phyloP scores from a whole-genome alignment of 2,113 vertebrate genomes.

The Odocoileus virginianus region DNA sequence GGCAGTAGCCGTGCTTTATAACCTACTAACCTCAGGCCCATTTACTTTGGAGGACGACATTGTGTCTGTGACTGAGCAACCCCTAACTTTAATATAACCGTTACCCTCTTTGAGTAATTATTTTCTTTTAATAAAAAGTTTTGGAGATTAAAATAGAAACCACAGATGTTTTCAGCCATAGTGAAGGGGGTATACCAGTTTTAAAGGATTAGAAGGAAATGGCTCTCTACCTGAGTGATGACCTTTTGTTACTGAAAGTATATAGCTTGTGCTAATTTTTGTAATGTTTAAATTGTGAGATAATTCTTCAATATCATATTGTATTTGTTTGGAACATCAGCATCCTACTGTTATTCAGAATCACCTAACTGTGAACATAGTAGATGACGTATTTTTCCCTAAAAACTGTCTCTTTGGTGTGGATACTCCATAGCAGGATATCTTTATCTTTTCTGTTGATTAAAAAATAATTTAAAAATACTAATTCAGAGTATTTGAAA shows the following conservation, averaged over 20 bases:
- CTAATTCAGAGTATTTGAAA: background rate
- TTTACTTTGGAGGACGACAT: background rate
- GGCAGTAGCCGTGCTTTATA: background rate
- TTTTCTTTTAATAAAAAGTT: background rate
- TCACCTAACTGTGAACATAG: background rate
- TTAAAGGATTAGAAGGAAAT: background rate
- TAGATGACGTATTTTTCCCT: background rate
- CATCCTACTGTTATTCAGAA: background rate
- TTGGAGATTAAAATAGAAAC: background rate
- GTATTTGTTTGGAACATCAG: background rate
- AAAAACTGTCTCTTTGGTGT: background rate
- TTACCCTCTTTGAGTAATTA: background rate
- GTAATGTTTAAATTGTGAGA: background rate
- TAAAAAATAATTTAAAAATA: slow-evolving; percentile 2
- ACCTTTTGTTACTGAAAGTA: background rate
- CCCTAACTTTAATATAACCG: background rate
- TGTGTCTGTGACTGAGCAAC: background rate
- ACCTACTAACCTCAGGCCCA: background rate
- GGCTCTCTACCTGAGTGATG: background rate
- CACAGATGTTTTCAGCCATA: background rate
- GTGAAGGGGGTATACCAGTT: background rate
- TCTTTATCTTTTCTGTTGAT: background rate
- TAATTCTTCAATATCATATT: background rate
- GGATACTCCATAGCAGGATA: background rate
- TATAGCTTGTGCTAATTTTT: background rate